phyloP scores from a whole-genome alignment of 2,797 vertebrate genomes.

The Coregonus suidteri region DNA sequence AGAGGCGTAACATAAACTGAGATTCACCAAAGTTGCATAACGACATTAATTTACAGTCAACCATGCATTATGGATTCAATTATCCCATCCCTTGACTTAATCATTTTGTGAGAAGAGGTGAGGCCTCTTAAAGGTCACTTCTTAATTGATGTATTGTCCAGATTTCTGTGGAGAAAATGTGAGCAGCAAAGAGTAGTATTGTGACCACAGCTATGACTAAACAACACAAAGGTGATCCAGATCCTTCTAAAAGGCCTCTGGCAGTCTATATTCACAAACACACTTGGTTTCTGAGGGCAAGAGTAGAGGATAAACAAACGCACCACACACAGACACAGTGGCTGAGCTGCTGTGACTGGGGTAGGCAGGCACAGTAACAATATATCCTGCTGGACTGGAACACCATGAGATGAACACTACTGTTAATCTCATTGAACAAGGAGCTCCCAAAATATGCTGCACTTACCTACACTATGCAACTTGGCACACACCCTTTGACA shows the following conservation, averaged over 20 bases:
- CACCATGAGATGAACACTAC: neutral
- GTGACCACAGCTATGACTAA: neutral
- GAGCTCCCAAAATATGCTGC: neutral
- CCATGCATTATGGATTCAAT: neutral
- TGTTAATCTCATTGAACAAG: neutral
- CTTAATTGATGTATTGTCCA: neutral
- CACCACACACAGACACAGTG: conserved; percentile 3
- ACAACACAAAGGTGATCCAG: neutral
- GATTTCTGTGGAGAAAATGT: neutral
- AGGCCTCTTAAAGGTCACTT: neutral
- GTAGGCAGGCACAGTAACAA: neutral
- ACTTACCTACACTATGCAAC: neutral
- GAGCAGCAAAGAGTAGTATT: neutral
- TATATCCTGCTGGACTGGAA: neutral
- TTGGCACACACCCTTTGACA: neutral
- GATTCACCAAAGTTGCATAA: neutral
- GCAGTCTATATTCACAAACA: conserved; percentile 2
- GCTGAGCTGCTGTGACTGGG: neutral
- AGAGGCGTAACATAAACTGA: neutral
- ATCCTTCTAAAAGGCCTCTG: conserved; percentile 13
- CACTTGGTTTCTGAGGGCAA: conserved; percentile 18
- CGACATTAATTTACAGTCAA: neutral
- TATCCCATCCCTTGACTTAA: neutral
- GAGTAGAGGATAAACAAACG: conserved; percentile 6
- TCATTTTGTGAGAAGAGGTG: neutral